Base-by-base conservation (phyloP, 2,888 invertebrate species). In the Lithophane semibrunnea region DNA sequence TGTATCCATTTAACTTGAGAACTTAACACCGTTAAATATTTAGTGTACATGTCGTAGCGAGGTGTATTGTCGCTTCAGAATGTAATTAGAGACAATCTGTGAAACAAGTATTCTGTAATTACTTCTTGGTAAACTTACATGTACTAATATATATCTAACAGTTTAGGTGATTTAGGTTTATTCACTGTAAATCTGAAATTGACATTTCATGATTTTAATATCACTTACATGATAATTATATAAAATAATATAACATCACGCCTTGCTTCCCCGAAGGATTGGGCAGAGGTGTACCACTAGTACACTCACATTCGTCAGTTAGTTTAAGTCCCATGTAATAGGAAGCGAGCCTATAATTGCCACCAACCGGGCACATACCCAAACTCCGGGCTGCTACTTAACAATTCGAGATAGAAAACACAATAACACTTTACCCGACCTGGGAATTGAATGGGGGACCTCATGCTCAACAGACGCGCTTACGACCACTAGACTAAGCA, bases 1-100 rank as follows among this genome's bases (percentile, higher is more conserved):
- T 94, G 91, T 91, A 88, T 88, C 90, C 90, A 93, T 93, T 93
- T 92, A 92, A 92, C 92, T 93, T 90, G 79, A 77, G 85, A 91
- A 90, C 90, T 91, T 89, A 81, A 80, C 75, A 82, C 83, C 86
- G 91, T 91, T 87, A 89, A 90, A 90, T 90, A 92, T 92, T 90
- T 87, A 91, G 83, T 85, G 71, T 65, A 60, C 77, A 70, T 74
- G 82, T 79, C 77, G 75, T 71, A 73, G 71, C 63, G 60, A 75
- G 70, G 80, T 86, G 65, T 83, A 84, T 76, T 84, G 74, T 78
- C 65, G 52, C 67, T 84, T 79, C 60, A 80, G 72, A 82, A 86
- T 85, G 81, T 85, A 85, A 83, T 80, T 79, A 80, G 70, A 77
- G 73, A 64, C 65, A 82, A 81, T 79, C 65, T 77, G 60, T 10